A percentile compares a stretch with the other conserved stretches of the same genome.
Conservation (phyloP, 2,797 vertebrate species). For the Megaceryle alcyon region DNA sequence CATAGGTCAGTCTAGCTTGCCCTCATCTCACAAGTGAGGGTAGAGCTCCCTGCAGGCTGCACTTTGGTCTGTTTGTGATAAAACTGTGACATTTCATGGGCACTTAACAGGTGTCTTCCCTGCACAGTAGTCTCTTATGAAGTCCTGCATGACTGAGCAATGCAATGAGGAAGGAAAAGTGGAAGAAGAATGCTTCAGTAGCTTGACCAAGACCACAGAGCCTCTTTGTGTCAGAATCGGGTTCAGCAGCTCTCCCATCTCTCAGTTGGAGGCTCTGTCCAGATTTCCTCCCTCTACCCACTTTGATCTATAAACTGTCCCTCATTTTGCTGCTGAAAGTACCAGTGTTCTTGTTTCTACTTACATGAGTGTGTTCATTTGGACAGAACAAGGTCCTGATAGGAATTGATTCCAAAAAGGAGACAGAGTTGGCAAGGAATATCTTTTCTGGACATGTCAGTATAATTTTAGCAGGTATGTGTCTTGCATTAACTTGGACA, state of each 20-base stretch:
- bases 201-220: background rate
- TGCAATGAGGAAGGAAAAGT: background rate
- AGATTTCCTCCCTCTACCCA: background rate
- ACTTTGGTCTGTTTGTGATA: background rate
- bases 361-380: rapidly evolving
- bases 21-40: background rate
- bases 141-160: background rate
- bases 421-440: background rate
- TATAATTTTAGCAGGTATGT: background rate
- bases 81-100: background rate
- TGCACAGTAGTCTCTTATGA: background rate
- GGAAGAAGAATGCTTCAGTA: background rate
- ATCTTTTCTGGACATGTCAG: background rate
- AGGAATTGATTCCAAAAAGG: no score
- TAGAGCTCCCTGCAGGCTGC: background rate
- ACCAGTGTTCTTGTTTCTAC: background rate
- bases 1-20: background rate
- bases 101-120: background rate
- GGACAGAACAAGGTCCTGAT: background rate
- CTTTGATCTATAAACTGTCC: background rate
- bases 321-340: background rate
- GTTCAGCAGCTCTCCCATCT: background rate
- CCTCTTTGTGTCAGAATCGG: background rate
- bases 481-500: background rate
- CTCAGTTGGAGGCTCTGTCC: background rate